phyloP scores from a whole-genome alignment of 2,113 vertebrate species.

The Oenanthe melanoleuca region DNA sequence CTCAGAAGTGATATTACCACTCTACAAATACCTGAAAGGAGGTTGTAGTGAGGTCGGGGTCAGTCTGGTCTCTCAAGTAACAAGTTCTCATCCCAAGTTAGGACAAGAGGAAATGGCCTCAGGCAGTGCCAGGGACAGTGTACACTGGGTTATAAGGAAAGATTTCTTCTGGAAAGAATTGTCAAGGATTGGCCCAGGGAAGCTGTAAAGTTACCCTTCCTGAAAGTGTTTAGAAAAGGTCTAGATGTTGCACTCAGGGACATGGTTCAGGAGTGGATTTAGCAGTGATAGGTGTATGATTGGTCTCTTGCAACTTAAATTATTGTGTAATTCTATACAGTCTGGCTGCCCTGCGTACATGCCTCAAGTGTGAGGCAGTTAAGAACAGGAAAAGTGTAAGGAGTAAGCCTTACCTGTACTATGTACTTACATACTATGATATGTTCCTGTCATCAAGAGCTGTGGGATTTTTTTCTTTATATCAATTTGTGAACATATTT shows the following conservation, averaged over 20 bases:
- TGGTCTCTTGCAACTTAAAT: background rate
- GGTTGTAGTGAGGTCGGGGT: rapidly evolving
- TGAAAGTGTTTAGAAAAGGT: background rate
- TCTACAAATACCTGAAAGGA: background rate
- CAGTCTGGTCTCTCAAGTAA: background rate
- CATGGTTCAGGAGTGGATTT: background rate
- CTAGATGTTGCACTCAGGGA: background rate
- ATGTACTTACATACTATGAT: background rate
- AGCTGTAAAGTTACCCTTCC: background rate
- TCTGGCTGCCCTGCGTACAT: background rate
- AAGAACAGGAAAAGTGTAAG: background rate
- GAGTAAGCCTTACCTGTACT: background rate
- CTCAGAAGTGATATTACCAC: rapidly evolving
- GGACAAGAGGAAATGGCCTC: background rate
- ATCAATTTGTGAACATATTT: background rate
- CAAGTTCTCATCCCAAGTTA: background rate
- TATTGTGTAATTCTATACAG: background rate
- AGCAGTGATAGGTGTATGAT: rapidly evolving
- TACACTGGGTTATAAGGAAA: background rate
- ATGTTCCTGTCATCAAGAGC: background rate
- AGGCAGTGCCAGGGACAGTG: background rate
- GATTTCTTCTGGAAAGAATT: background rate
- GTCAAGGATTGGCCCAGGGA: background rate
- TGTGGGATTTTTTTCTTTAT: rapidly evolving
- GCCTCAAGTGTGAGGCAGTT: background rate